phyloP scores from a whole-genome alignment of 2,113 vertebrate species.

The Syrrhaptes paradoxus region DNA sequence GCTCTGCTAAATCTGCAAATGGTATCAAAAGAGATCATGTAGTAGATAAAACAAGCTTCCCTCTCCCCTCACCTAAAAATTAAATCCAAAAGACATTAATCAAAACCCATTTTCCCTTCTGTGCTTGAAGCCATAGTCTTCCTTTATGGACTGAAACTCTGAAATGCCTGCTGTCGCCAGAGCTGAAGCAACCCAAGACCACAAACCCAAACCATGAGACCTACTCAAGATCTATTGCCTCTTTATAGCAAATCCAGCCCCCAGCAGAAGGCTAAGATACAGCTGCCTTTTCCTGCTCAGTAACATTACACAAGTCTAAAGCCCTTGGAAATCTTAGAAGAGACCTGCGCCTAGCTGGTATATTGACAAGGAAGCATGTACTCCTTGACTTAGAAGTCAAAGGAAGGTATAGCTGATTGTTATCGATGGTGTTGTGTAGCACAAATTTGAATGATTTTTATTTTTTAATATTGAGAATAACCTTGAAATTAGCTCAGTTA shows the following conservation, averaged over 20 bases:
- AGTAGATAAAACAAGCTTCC: neutral
- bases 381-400: neutral
- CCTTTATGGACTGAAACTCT: neutral
- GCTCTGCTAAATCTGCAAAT: neutral
- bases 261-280: neutral
- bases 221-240: neutral
- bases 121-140: neutral
- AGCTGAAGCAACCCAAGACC: neutral
- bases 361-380: neutral
- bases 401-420: neutral
- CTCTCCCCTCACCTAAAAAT: neutral
- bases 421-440: neutral
- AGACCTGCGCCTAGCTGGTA: neutral
- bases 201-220: neutral
- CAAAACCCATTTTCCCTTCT: neutral
- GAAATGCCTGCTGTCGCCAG: neutral
- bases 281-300: neutral
- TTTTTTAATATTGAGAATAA: neutral
- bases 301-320: neutral
- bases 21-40: neutral
- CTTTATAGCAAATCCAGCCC: neutral
- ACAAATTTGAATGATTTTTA: neutral
- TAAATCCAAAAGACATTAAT: neutral
- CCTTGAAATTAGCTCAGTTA: neutral
- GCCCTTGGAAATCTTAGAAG: neutral